phyloP scores from a whole-genome alignment of 1,140 invertebrate genomes.

The Steinernema feltiae region DNA sequence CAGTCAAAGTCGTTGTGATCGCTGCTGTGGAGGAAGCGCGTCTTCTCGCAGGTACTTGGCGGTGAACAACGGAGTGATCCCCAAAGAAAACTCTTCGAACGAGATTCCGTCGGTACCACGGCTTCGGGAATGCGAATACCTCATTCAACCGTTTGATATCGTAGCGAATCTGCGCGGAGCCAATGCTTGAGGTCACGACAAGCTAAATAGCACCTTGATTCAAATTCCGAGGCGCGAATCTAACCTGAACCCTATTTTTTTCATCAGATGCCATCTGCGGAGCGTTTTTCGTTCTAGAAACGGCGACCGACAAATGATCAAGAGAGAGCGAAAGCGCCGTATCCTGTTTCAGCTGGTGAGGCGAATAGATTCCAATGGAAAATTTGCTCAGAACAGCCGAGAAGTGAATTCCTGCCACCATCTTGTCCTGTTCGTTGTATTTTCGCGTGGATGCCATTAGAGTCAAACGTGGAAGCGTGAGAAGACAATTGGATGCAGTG shows the following conservation, averaged over 20 bases:
- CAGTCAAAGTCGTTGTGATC: conserved; percentile 9
- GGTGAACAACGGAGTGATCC: conserved; percentile 43
- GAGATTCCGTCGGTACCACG: conserved; percentile 74
- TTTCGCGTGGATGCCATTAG: conserved; percentile 61
- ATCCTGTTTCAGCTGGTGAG: conserved; percentile 35
- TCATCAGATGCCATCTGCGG: conserved; percentile 23
- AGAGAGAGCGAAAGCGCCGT: conserved; percentile 46
- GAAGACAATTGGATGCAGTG: conserved; percentile 82
- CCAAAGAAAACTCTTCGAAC: conserved; percentile 50
- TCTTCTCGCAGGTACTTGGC: background rate
- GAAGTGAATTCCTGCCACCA: conserved; percentile 50
- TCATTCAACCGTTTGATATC: conserved; percentile 95
- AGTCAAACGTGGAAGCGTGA: conserved; percentile 87
- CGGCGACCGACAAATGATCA: conserved; percentile 44
- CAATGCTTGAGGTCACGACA: conserved; percentile 68
- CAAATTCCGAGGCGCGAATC: background rate
- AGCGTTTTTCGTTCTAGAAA: conserved; percentile 50
- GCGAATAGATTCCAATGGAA: conserved; percentile 48
- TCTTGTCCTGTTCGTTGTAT: conserved; percentile 51
- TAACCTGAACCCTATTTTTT: conserved; percentile 35
- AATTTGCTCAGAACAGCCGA: conserved; percentile 45
- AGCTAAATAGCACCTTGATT: conserved; percentile 58
- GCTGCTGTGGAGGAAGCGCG: background rate
- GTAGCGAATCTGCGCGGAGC: conserved; percentile 95
- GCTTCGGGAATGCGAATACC: conserved; percentile 92